phyloP scores from a whole-genome alignment of 2,797 vertebrate genomes.

The Enteromius treurensis region DNA sequence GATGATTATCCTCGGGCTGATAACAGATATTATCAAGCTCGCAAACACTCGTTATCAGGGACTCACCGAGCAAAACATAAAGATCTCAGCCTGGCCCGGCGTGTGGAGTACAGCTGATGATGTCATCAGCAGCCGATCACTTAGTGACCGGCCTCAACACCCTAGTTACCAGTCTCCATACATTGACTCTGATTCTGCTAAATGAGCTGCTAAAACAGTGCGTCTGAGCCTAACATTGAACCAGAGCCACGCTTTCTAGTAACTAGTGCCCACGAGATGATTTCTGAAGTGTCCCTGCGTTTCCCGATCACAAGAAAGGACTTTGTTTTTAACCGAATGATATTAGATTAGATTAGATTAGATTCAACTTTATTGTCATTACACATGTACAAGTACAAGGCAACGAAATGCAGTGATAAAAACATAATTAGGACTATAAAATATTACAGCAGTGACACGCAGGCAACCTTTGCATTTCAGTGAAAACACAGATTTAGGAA shows the following conservation, averaged over 20 bases:
- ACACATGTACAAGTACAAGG: too few species aligned
- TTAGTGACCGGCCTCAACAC: too few species aligned
- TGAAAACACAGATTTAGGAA: background rate
- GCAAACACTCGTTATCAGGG: background rate
- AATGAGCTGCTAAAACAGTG: background rate
- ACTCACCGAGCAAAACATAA: background rate
- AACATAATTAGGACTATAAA: slow-evolving; percentile 41
- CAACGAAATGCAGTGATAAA: too few species aligned
- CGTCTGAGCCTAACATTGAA: background rate
- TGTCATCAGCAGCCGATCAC: background rate
- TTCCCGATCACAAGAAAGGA: background rate
- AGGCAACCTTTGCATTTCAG: slow-evolving; percentile 37
- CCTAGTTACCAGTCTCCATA: too few species aligned
- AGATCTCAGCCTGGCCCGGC: background rate
- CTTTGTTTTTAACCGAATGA: background rate
- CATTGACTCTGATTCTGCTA: too few species aligned
- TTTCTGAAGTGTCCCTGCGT: background rate
- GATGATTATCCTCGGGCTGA: background rate
- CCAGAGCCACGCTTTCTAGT: background rate
- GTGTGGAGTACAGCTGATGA: background rate
- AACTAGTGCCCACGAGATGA: background rate
- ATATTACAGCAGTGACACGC: slow-evolving; percentile 1
- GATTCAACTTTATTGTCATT: too few species aligned
- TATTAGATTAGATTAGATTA: too few species aligned
- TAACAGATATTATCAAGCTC: background rate